These are phyloP conservation scores for Grallaria varia DNA, from an alignment of 2,113 vertebrate species.

Conservation along the genomic window DNA sequence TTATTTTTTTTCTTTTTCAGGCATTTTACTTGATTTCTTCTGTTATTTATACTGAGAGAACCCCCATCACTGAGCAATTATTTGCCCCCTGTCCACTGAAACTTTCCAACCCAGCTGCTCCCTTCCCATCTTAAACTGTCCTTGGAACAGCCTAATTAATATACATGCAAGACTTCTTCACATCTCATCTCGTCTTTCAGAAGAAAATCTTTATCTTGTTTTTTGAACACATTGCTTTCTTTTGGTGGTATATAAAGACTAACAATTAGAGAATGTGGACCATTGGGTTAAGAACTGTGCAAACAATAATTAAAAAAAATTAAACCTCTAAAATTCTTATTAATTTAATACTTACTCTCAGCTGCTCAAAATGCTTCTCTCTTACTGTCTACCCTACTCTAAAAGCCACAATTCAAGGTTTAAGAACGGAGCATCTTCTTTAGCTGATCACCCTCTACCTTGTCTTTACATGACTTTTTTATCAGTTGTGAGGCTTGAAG, in stretches of 20 bases:
- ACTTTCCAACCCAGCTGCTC: neutral
- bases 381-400: neutral
- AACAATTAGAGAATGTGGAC: neutral
- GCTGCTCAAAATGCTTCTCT: accelerated
- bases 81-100: neutral
- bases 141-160: neutral
- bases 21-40: neutral
- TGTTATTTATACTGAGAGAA: neutral
- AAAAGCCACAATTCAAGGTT: neutral
- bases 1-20: neutral
- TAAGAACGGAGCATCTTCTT: neutral
- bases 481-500: neutral
- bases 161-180: neutral
- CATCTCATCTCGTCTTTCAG: neutral
- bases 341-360: neutral
- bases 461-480: neutral
- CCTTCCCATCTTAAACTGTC: neutral
- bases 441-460: neutral
- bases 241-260: neutral
- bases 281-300: neutral
- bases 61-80: neutral
- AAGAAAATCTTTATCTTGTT: neutral
- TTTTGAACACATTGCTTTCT: neutral
- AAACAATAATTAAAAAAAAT: neutral
- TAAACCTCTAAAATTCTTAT: neutral